These are phyloP conservation scores for Limnephilus marmoratus DNA, from an alignment of 2,888 invertebrate species.

Conservation along the genomic window DNA sequence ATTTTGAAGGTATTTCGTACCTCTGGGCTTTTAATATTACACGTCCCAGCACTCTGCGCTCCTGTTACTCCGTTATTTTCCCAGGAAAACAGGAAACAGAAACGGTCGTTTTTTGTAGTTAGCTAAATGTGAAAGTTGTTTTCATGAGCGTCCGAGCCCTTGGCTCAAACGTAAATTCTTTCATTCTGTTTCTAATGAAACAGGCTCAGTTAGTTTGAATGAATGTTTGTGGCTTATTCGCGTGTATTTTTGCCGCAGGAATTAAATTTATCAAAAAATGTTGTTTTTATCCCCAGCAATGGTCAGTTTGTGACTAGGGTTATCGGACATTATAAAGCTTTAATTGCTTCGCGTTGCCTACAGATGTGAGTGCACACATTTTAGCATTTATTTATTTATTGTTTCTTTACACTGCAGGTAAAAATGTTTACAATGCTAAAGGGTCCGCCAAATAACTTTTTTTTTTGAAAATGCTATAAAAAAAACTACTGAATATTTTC, in stretches of 20 bases:
- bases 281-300: background rate
- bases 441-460: no score
- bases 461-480: no score
- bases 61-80: background rate
- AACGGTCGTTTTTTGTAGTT: conserved; percentile 2
- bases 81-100: background rate
- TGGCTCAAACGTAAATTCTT: background rate
- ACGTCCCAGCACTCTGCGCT: conserved; percentile 5
- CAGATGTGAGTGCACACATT: no score
- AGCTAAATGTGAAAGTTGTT: background rate
- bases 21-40: conserved; percentile 6
- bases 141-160: background rate
- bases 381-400: no score
- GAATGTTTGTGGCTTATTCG: background rate
- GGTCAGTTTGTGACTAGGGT: background rate
- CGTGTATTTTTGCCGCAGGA: background rate
- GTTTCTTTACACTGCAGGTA: no score
- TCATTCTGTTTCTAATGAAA: background rate
- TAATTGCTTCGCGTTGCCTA: no score
- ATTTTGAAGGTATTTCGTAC: background rate
- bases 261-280: background rate
- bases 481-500: no score
- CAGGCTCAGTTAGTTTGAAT: background rate
- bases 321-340: background rate
- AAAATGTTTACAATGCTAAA: no score